phyloP scores from a whole-genome alignment of 2,797 vertebrate genomes.

The Pteronotus mesoamericanus region DNA sequence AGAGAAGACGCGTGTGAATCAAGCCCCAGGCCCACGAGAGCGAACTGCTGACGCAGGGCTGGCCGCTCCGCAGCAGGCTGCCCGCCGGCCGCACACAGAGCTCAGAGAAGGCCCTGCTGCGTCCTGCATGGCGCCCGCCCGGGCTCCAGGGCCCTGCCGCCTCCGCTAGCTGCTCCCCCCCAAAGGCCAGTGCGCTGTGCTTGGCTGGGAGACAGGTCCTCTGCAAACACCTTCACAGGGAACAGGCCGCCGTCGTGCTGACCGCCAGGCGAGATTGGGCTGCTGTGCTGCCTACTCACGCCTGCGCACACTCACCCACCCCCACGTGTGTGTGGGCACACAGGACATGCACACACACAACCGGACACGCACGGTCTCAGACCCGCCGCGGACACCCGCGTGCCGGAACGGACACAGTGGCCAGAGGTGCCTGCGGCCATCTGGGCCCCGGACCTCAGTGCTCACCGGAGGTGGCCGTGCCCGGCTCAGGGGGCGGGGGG shows the following conservation, averaged over 20 bases:
- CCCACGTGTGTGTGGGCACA: accelerated
- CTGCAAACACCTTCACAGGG: background rate
- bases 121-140: background rate
- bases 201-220: background rate
- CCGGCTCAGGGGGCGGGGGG: background rate
- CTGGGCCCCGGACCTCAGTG: accelerated
- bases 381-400: accelerated
- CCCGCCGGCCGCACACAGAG: too few relatives aligned
- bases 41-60: too few relatives aligned
- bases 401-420: background rate
- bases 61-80: background rate
- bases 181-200: background rate
- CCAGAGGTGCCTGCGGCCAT: background rate
- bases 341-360: background rate
- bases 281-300: background rate
- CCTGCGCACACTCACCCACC: background rate
- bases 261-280: background rate
- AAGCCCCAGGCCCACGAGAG: too few relatives aligned
- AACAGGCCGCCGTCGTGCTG: background rate
- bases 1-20: too few relatives aligned
- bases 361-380: too few relatives aligned
- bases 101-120: too few relatives aligned
- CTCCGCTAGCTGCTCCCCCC: background rate
- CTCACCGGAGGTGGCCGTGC: background rate
- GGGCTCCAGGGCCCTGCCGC: background rate